A percentile compares a stretch with the other conserved stretches of the same genome.
Evolutionary conservation across 2,113 vertebrate species (phyloP).

Genomic region (Sinosuthora webbiana): DNA sequence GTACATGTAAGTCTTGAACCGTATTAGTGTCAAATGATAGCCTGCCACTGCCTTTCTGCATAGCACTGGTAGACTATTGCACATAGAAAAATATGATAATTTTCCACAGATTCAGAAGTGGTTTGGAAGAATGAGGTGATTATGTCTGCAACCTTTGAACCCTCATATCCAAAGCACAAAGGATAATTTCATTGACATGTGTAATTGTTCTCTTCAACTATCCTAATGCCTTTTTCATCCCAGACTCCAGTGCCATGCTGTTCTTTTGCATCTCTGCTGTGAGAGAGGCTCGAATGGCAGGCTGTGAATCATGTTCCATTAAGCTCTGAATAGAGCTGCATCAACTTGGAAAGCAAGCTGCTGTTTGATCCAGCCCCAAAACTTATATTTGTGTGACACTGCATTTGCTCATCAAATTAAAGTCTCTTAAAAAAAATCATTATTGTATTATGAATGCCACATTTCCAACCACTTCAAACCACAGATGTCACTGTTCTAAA

Average conservation of each 20-base stretch:
- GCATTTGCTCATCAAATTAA: slow-evolving; percentile 33
- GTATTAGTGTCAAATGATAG: not conserved
- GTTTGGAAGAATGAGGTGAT: not conserved
- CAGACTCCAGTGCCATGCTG: not conserved
- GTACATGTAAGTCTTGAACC: not conserved
- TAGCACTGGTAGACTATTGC: not conserved
- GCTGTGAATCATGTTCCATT: slow-evolving; percentile 26
- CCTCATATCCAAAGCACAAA: not conserved
- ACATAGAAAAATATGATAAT: not conserved
- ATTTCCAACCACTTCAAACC: slow-evolving; percentile 29
- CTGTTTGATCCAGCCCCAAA: not conserved
- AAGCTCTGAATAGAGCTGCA: not conserved
- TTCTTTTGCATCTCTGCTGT: not conserved
- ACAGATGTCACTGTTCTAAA: not conserved
- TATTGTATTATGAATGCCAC: not conserved
- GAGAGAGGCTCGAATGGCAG: not conserved
- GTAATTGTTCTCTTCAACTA: not conserved
- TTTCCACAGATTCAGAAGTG: not conserved
- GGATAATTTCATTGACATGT: not conserved
- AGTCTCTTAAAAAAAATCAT: not conserved
- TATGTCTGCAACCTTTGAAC: not conserved
- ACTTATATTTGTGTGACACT: not conserved
- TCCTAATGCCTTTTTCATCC: not conserved
- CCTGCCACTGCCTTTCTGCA: not conserved
- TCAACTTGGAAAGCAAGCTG: slow-evolving; percentile 33